phyloP scores from a whole-genome alignment of 2,797 vertebrate genomes.

The Falco naumanni region DNA sequence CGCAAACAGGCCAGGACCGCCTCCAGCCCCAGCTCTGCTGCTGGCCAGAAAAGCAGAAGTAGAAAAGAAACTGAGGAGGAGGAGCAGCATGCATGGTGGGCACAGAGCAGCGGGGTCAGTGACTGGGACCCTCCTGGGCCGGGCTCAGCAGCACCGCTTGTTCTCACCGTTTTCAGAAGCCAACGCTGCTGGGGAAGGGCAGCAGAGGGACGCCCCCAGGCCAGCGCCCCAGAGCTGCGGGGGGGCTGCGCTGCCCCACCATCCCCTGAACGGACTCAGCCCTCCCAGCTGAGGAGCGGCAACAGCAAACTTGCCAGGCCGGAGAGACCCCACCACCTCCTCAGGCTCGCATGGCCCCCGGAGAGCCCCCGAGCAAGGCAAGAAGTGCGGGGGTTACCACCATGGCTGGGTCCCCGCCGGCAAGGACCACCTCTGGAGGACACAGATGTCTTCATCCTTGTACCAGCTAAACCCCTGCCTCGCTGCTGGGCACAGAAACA shows the following conservation, averaged over 20 bases:
- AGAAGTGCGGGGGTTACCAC: background rate
- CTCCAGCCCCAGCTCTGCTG: background rate
- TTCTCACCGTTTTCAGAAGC: background rate
- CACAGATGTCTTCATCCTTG: background rate
- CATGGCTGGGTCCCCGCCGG: rapidly evolving
- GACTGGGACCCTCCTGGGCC: background rate
- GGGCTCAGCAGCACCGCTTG: background rate
- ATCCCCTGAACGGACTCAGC: background rate
- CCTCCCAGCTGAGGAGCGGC: background rate
- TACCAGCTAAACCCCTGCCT: background rate
- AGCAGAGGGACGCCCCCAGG: background rate
- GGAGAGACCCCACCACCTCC: background rate
- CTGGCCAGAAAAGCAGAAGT: too few species aligned
- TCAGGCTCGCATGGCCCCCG: background rate
- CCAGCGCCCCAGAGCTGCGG: background rate
- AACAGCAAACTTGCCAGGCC: background rate
- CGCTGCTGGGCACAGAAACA: background rate
- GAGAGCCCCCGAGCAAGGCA: background rate
- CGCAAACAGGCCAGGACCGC: background rate
- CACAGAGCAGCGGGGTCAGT: background rate
- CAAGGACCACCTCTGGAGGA: background rate
- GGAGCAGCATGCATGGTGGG: background rate
- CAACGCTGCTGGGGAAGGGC: background rate
- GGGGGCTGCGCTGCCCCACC: background rate
- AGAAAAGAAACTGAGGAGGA: rapidly evolving